These are phyloP conservation scores for Eretmochelys imbricata DNA, from an alignment of 2,113 vertebrate genomes.

Conservation along the genomic window DNA sequence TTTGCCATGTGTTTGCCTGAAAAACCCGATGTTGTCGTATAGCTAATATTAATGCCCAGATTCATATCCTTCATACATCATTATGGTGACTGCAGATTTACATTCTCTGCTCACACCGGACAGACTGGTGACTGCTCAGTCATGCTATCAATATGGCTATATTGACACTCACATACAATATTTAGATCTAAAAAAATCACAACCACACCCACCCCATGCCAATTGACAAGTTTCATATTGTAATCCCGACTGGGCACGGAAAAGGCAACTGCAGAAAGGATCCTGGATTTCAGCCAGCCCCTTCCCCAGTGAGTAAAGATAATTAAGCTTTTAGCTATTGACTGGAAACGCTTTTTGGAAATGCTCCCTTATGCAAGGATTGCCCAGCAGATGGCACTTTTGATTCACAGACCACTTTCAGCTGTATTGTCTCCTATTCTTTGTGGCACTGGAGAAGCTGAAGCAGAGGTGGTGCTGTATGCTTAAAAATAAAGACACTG, in stretches of 20 bases:
- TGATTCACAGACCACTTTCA: slow-evolving; percentile 52
- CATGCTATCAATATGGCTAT: not conserved
- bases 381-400: slow-evolving; percentile 78
- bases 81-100: not conserved
- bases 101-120: not conserved
- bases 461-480: slow-evolving; percentile 79
- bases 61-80: not conserved
- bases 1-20: slow-evolving; percentile 10
- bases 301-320: not conserved
- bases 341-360: not conserved
- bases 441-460: slow-evolving; percentile 4
- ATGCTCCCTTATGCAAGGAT: not conserved
- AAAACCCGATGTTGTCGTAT: slow-evolving; percentile 5
- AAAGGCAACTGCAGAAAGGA: slow-evolving; percentile 41
- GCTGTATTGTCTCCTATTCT: slow-evolving; percentile 2
- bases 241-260: slow-evolving; percentile 37
- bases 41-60: not conserved
- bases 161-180: not conserved
- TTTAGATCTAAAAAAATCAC: slow-evolving; percentile 16
- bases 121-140: slow-evolving; percentile 19
- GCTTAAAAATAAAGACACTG: slow-evolving; percentile 75
- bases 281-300: slow-evolving; percentile 42
- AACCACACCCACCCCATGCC: not conserved
- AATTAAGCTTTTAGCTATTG: not conserved
- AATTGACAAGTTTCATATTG: slow-evolving; percentile 27